Percentiles rank a stretch among this genome's conserved stretches.
These are phyloP conservation scores for Pelecanoides urinatrix DNA, from an alignment of 2,113 vertebrate species.

Conservation along the genomic window DNA sequence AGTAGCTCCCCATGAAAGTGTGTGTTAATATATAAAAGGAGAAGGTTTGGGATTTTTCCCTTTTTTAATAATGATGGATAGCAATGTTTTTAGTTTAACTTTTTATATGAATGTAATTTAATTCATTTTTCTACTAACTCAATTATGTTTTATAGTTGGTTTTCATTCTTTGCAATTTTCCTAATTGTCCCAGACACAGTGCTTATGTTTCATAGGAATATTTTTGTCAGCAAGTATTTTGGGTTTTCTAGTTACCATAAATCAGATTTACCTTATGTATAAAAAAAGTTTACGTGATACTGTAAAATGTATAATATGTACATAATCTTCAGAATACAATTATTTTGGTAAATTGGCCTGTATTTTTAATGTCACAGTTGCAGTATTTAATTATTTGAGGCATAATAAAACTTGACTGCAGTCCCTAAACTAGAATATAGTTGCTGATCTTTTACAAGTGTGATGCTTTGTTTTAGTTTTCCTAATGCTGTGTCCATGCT, in stretches of 20 bases:
- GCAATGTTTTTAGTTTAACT: constrained; percentile 31
- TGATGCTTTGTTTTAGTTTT: neutral
- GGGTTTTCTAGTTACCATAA: constrained; percentile 64
- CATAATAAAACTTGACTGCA: constrained; percentile 70
- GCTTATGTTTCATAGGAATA: constrained; percentile 54
- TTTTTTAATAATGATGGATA: neutral
- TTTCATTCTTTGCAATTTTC: constrained; percentile 23
- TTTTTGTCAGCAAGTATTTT: constrained; percentile 52
- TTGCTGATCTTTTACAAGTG: neutral
- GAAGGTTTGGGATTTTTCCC: neutral
- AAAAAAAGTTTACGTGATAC: constrained; percentile 68
- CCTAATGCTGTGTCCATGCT: neutral
- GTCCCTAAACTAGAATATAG: constrained; percentile 65
- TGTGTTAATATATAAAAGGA: constrained; percentile 40
- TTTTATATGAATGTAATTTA: constrained; percentile 72
- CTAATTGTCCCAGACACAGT: neutral
- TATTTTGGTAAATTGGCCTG: constrained; percentile 83
- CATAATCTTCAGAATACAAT: constrained; percentile 81
- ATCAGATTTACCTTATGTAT: constrained; percentile 72
- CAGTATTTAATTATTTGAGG: constrained; percentile 81
- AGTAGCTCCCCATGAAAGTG: neutral
- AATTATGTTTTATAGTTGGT: constrained; percentile 39
- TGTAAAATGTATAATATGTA: constrained; percentile 89
- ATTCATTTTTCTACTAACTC: constrained; percentile 66
- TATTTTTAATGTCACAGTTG: constrained; percentile 77